phyloP scores from a whole-genome alignment of 2,113 vertebrate genomes.

The rat (Rattus norvegicus) region DNA sequence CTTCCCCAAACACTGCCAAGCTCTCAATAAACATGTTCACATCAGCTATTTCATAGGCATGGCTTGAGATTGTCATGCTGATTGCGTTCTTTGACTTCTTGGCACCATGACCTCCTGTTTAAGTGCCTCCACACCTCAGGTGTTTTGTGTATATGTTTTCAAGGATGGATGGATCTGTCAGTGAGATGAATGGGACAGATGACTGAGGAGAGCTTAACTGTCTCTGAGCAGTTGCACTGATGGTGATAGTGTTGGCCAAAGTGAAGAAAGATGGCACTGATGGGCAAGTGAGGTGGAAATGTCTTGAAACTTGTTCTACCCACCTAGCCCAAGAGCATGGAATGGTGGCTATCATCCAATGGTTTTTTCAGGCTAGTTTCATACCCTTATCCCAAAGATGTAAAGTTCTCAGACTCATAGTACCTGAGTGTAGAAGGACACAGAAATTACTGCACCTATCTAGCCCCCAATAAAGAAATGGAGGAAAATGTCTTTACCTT shows the following conservation, averaged over 20 bases:
- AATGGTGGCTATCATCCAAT: neutral
- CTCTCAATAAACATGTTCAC: slow-evolving; percentile 74
- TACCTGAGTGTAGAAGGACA: slow-evolving; percentile 23
- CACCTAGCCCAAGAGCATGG: neutral
- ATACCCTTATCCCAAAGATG: neutral
- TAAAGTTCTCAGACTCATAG: neutral
- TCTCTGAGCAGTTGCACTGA: neutral
- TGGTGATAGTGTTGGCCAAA: neutral
- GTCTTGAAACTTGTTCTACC: neutral
- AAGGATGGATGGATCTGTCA: neutral
- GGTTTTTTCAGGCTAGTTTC: neutral
- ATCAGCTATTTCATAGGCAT: neutral
- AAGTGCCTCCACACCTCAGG: neutral
- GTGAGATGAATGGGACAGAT: neutral
- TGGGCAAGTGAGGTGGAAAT: no score
- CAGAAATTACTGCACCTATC: neutral
- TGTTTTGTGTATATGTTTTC: neutral
- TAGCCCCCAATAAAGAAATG: neutral
- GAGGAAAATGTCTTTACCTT: neutral
- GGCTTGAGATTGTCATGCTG: slow-evolving; percentile 13
- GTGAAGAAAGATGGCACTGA: neutral
- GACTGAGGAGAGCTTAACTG: neutral
- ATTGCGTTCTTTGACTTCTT: neutral
- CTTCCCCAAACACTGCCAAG: slow-evolving; percentile 13
- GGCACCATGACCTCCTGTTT: no score